Evolutionary conservation across 2,797 vertebrate genomes (phyloP), one percentile per base, ranked within the genome.

Genomic region (Leucoraja ocellata): DNA sequence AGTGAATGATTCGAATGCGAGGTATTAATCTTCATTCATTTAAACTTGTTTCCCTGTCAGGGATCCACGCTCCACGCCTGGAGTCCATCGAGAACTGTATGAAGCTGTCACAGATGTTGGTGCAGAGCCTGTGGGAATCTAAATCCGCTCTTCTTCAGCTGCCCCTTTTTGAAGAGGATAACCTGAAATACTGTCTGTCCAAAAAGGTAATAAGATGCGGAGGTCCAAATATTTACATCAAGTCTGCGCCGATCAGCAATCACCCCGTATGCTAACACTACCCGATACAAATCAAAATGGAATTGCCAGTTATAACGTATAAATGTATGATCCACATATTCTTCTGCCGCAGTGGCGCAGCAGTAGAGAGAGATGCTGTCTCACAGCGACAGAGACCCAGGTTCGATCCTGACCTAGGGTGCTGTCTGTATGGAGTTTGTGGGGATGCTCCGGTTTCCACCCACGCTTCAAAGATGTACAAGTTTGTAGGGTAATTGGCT

Each of bases 51-150:
- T 58, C 25, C 54, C 46, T 92, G 71, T 63, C 94, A 97, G 97
- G 97, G 95, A 98, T 99, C 94, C 98, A 98, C 93, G 98, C 98
- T 95, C 99, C 98, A 95, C 98, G 98, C 93, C 96, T 99, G 95
- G 97, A 97, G 63, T 99, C 98, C 92, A 97, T 99, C 94, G 99
- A 99, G 96, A 99, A 99, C 94, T 99, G 98, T 94, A 99, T 99
- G 99, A 99, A 99, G 95, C 97, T 99, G 95, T 98, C 97, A 84
- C 99, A 99, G 96, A 99, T 99, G 99, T 97, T 96, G 58, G 98
- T 99, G 81, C 99, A 99, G 95, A 98, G 98, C 63, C 97, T 99
- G 94, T 98, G 99, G 94, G 98, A 99, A 95, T 98, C 98, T 93
- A 99, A 99, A 94, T 99, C 98, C 76, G 98, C 98, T 1, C 96